Conservation (phyloP, 1,140 invertebrate genomes). For the Polypedilum vanderplanki region DNA sequence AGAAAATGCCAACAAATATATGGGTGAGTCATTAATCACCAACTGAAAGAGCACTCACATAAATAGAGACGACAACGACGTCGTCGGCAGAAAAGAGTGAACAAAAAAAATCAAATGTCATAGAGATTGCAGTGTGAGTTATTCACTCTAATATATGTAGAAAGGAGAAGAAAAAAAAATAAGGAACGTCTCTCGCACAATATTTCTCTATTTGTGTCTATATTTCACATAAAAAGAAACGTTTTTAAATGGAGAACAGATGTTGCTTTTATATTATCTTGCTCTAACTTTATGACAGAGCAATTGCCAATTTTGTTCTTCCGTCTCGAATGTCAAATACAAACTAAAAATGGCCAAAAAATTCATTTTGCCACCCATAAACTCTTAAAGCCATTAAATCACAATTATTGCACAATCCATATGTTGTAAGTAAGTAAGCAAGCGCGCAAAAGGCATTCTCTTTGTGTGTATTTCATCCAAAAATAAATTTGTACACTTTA, state of each 20-base stretch:
- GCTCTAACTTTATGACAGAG: background rate
- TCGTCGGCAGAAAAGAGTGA: background rate
- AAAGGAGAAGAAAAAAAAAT: background rate
- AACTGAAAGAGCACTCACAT: background rate
- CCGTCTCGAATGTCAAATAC: background rate
- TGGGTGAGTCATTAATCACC: slow-evolving; percentile 6
- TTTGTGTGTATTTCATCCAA: too few relatives aligned
- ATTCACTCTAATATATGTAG: too few relatives aligned
- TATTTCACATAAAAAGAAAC: background rate
- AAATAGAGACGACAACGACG: too few relatives aligned
- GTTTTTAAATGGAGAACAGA: background rate
- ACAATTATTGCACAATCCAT: slow-evolving; percentile 18
- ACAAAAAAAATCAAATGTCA: background rate
- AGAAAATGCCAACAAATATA: background rate
- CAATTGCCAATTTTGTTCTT: background rate
- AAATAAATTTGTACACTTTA: too few relatives aligned
- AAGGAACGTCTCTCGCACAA: slow-evolving; percentile 2
- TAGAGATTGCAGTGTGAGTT: too few relatives aligned
- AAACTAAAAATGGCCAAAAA: slow-evolving; percentile 7
- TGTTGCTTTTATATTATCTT: background rate
- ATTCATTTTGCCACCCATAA: slow-evolving; percentile 1
- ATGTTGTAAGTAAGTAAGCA: background rate
- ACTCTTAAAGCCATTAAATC: background rate
- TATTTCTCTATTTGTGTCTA: background rate
- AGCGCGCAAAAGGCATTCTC: too few relatives aligned